Conservation (phyloP, 1,140 invertebrate genomes). For the Rhopalosiphum maidis region DNA sequence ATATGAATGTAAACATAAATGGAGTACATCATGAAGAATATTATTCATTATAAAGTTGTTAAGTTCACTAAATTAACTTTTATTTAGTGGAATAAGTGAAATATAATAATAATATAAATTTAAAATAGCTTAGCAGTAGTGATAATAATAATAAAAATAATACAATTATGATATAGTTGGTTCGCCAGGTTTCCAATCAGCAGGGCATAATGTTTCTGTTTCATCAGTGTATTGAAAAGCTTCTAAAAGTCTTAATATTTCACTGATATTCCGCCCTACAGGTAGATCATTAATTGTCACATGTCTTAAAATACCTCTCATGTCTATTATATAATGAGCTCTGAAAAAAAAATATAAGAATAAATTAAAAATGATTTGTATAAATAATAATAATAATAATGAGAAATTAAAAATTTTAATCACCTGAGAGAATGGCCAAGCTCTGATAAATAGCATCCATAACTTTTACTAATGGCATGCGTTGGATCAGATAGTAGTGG, state of each 20-base stretch:
- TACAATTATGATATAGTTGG: slow-evolving; percentile 52
- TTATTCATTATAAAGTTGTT: background rate
- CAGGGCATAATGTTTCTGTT: slow-evolving; percentile 60
- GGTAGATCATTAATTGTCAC: slow-evolving; percentile 69
- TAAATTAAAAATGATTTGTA: background rate
- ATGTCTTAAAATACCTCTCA: slow-evolving; percentile 62
- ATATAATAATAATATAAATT: background rate
- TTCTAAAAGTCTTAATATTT: slow-evolving; percentile 69
- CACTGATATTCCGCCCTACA: slow-evolving; percentile 71
- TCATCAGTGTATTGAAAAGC: slow-evolving; percentile 72
- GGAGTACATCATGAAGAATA: background rate
- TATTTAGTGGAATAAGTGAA: background rate
- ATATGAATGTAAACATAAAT: background rate
- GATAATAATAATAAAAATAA: slow-evolving; percentile 21
- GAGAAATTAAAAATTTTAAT: background rate
- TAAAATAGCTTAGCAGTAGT: slow-evolving; percentile 19
- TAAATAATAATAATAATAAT: background rate
- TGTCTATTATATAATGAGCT: slow-evolving; percentile 65
- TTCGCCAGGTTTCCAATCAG: slow-evolving; percentile 60
- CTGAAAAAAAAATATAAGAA: slow-evolving; percentile 59
- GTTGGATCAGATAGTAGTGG: slow-evolving; percentile 96
- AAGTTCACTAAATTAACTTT: background rate
- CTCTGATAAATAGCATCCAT: slow-evolving; percentile 93
- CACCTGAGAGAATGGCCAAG: slow-evolving; percentile 88
- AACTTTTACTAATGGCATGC: slow-evolving; percentile 82